Percentiles rank a stretch among this genome's conserved stretches.
Evolutionary conservation across 2,113 vertebrate genomes (phyloP).

Genomic region (Oncorhynchus masou): DNA sequence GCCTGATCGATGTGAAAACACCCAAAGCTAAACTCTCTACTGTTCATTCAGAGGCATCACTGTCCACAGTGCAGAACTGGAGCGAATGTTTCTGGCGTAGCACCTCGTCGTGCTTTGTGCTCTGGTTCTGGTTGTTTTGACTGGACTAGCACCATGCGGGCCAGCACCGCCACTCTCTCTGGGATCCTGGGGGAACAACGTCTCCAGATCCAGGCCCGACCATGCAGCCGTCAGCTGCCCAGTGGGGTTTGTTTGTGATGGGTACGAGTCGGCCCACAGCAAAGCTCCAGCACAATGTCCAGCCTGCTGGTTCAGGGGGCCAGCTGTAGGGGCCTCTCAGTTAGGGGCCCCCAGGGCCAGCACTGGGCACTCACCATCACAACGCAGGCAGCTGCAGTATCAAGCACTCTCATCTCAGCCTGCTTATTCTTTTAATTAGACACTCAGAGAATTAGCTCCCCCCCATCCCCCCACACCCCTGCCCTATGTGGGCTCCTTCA

Average conservation of each 20-base stretch:
- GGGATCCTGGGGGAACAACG: background rate
- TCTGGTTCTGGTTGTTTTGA: slow-evolving; percentile 25
- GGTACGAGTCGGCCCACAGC: background rate
- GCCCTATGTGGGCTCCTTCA: too few relatives aligned
- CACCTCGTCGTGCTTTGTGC: slow-evolving; percentile 47
- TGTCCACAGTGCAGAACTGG: slow-evolving; percentile 10
- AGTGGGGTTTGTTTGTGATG: slow-evolving; percentile 41
- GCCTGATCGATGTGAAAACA: too few relatives aligned
- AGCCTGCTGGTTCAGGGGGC: slow-evolving; percentile 32
- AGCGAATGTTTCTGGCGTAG: slow-evolving; percentile 35
- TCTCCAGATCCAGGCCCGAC: slow-evolving; percentile 1
- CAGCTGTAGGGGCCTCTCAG: slow-evolving; percentile 14
- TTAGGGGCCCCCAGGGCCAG: background rate
- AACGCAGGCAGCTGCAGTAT: slow-evolving; percentile 36
- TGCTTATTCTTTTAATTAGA: too few relatives aligned
- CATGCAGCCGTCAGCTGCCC: slow-evolving; percentile 51
- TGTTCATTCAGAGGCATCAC: slow-evolving; percentile 2
- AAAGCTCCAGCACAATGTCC: slow-evolving; percentile 29
- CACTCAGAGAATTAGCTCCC: too few relatives aligned
- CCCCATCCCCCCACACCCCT: background rate
- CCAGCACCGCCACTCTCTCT: background rate
- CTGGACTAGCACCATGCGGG: background rate
- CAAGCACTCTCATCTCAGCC: slow-evolving; percentile 4
- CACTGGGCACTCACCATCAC: slow-evolving; percentile 13
- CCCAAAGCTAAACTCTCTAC: too few relatives aligned